Base-by-base conservation (phyloP, 2,888 invertebrate genomes). In the Phyllotreta striolata region DNA sequence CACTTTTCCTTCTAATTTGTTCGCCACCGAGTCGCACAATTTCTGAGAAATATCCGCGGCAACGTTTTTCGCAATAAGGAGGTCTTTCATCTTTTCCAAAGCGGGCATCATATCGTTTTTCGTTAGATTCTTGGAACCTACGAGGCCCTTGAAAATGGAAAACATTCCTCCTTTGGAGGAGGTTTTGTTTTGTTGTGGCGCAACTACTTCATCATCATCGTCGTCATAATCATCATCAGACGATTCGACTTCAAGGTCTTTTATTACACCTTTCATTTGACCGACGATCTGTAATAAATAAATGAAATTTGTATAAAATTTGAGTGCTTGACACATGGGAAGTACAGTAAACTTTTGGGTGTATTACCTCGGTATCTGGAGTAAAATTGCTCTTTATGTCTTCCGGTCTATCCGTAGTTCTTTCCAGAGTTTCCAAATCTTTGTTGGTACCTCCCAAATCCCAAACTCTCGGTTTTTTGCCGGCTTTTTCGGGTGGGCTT, bases 31-130 rank as follows among this genome's bases (percentile, higher is more conserved):
- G 60, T 96, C 93, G 79, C 98, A 98, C 24, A 99, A 85, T 79
- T 96, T 97, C 67, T 87, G 86, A 0, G 99, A 91, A 75, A 99
- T 98, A 74, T 99, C 98, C 0, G 96, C 83, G 8, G 99, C 99
- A 0, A 99, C 99, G 82, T 99, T 99, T 83, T 99, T 99, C 0
- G 89, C 85, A 73, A 99, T 98, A 60, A 99, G 86, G 80, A 97
- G 98, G 80, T 98, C 98, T 66, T 91, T 91, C 84, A 99, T 85
- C 82, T 97, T 96, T 55, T 97, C 97, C 74, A 99, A 83, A 14
- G 89, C 92, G 0, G 96, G 93, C 55, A 87, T 85, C 87, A 99
- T 90, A 70, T 93, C 91, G 43, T 90, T 89, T 1, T 85, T 84
- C 0, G 91, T 89, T 62, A 99, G 83, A 44, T 91, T 92, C 82